Evolutionary conservation across 2,888 invertebrate species (phyloP).

Genomic region (Colletes collaris): DNA sequence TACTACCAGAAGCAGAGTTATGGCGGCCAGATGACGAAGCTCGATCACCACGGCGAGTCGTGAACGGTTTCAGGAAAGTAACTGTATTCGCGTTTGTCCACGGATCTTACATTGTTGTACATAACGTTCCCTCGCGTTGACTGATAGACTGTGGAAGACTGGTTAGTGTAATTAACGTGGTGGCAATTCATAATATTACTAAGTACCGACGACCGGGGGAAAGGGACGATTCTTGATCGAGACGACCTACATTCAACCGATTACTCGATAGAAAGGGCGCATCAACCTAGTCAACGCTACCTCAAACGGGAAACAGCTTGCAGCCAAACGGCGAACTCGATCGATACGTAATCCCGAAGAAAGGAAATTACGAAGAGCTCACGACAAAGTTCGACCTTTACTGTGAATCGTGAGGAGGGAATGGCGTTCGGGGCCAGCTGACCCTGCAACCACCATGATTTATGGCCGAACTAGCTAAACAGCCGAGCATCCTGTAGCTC

Average conservation of each 20-base stretch:
- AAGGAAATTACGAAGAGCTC: conserved; percentile 36
- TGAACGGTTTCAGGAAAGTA: conserved; percentile 1
- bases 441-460: conserved; percentile 78
- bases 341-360: conserved; percentile 28
- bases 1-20: conserved; percentile 61
- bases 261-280: background rate
- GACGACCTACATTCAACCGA: too few relatives aligned
- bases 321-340: background rate
- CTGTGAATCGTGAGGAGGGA: conserved; percentile 71
- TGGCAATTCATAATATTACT: background rate
- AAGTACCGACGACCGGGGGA: background rate
- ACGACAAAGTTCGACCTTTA: conserved; percentile 69
- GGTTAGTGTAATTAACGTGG: conserved; percentile 19
- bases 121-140: background rate
- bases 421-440: conserved; percentile 73
- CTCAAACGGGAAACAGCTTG: background rate
- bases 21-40: conserved; percentile 58
- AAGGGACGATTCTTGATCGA: too few relatives aligned
- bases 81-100: background rate
- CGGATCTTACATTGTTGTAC: too few relatives aligned
- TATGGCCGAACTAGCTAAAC: conserved; percentile 76
- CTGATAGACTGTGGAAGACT: conserved; percentile 30
- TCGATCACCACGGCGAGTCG: conserved; percentile 46
- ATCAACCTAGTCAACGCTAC: background rate
- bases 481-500: conserved; percentile 72